Base-by-base conservation (phyloP, 2,797 vertebrate genomes). In the Gadopsis marmoratus region DNA sequence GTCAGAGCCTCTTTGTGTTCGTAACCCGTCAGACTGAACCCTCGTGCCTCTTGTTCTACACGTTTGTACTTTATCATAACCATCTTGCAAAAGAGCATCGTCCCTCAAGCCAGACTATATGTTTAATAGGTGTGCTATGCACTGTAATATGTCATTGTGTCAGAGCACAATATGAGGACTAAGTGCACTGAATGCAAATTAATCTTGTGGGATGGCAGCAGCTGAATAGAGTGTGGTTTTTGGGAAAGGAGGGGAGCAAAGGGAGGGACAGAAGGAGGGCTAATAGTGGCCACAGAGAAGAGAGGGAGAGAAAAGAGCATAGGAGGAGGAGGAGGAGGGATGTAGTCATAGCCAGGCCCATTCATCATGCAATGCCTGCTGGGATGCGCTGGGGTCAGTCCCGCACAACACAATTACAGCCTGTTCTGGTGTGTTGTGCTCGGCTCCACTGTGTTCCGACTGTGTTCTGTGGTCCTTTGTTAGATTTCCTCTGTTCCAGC, bases 281-380 rank as follows among this genome's bases (percentile, higher is more conserved):
- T 93, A 93, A 90, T 90, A 89, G 90, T 91, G 88, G 89, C 70
- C 80, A 91, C 83, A 81, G 88, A 81, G 83, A 87, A 78, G 88
- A 88, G 85, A 88, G 89, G 64, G 82, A 91, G 88, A 91, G 87
- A 88, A 91, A 82, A 90, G 88, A 89, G 87, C 91, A 91, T 89
- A 85, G 88, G 86, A 89, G 60, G 43, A n/a, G 69, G 35, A 26
- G 56, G 70, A 61, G 76, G 81, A 79, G 84, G 79, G 83, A 48
- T 91, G 88, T 91, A 94, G 93, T 91, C 94, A 93, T 88, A 74
- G 86, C 90, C 83, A 88, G 83, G 89, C 89, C 91, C 92, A 94
- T 94, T 94, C 93, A 94, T 95, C 94, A 94, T 94, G 93, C 93
- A 92, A 75, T 93, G 94, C 93, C 93, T 94, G 93, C 94, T 94